These are phyloP conservation scores for Brachirus orientalis DNA, from an alignment of 2,113 vertebrate genomes.

Conservation along the genomic window DNA sequence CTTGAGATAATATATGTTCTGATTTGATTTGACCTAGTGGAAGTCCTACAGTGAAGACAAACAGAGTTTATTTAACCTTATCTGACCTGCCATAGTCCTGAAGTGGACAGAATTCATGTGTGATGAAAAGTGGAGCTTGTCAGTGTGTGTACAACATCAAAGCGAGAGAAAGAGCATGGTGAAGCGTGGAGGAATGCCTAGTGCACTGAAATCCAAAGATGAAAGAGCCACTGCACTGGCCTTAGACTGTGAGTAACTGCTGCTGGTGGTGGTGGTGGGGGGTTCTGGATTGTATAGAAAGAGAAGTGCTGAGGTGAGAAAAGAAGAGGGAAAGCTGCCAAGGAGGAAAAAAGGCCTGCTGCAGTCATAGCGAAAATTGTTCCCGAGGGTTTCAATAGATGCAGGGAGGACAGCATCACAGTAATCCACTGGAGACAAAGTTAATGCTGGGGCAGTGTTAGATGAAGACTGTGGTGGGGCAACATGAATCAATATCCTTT, in stretches of 20 bases:
- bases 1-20: too few species aligned
- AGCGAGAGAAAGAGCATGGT: slow-evolving; percentile 36
- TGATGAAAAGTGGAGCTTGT: slow-evolving; percentile 19
- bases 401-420: background rate
- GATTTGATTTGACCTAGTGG: too few species aligned
- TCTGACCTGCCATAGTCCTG: slow-evolving; percentile 7
- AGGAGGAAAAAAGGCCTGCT: background rate
- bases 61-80: background rate
- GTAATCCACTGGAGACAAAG: slow-evolving; percentile 8
- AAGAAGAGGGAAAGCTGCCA: slow-evolving; percentile 1
- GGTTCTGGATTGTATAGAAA: background rate
- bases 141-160: slow-evolving; percentile 40
- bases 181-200: slow-evolving; percentile 24
- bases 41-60: slow-evolving; percentile 1
- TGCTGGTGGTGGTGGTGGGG: background rate
- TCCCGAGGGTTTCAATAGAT: background rate
- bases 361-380: background rate
- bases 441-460: slow-evolving; percentile 10
- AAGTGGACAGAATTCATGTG: slow-evolving; percentile 24
- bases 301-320: slow-evolving; percentile 6
- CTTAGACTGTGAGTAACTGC: slow-evolving; percentile 29
- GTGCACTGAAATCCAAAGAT: slow-evolving; percentile 46
- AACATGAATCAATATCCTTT: slow-evolving; percentile 56
- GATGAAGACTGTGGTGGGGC: slow-evolving; percentile 39
- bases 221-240: slow-evolving; percentile 42